Base-by-base conservation (phyloP, 2,113 vertebrate genomes). In the Semicossyphus pulcher region DNA sequence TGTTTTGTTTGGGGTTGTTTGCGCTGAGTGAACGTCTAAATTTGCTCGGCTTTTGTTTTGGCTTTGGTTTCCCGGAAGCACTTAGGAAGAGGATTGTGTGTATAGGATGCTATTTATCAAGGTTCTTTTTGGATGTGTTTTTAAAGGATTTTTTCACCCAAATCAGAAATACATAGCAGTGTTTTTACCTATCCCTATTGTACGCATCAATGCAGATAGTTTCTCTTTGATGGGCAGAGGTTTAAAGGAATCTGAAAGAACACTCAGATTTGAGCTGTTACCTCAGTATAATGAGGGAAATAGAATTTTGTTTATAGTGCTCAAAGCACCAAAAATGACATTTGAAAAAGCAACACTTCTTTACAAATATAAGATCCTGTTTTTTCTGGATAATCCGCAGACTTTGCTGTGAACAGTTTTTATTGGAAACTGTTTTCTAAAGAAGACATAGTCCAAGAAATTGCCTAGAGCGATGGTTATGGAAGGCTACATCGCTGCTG, bases 1-100 rank as follows among this genome's bases (percentile, higher is more conserved):
- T 75, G 76, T 53, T 75, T 67, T 77, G 73, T 86, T 75, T 85
- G 78, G 65, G 52, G n/a, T 68, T 28, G 3, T 34, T 15, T 66
- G 66, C 60, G 34, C 48, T 23, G 48, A 72, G 59, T 49, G 63
- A 78, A 87, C 80, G 66, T 76, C 63, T 82, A 56, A 85, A 78
- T 74, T 77, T 57, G 54, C 15, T 78, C 47, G 34, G 57, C 70
- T 77, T 88, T 74, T 83, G 63, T 85, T 75, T 76, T 61, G 11
- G 69, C 18, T 79, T 65, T 78, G 41, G 67, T 47, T 48, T 76
- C 78, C 59, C 26, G 18, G 65, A 87, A 62, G 52, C 54, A 25
- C 71, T 76, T 39, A 58, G 42, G 36, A 77, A 72, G 26, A 56
- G 15, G 44, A 45, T 23, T 48, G 37, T 51, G 52, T 51, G 23